phyloP scores from a whole-genome alignment of 2,888 invertebrate species.

The Biston betularia region DNA sequence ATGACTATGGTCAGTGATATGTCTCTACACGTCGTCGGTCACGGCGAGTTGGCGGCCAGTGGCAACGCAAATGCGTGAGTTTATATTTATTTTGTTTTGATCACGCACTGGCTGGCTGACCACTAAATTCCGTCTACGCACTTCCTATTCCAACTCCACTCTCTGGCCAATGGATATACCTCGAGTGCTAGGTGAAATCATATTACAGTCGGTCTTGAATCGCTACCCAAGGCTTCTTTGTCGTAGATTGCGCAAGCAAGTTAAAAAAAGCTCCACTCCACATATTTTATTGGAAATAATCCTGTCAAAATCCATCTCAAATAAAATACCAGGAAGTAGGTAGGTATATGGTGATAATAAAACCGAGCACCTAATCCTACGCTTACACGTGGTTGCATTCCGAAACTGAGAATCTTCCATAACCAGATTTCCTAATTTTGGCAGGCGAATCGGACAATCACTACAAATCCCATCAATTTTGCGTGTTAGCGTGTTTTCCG shows the following conservation, averaged over 20 bases:
- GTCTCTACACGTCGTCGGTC: constrained; percentile 35
- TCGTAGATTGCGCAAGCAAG: constrained; percentile 22
- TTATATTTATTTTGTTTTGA: constrained; percentile 67
- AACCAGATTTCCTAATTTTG: constrained; percentile 53
- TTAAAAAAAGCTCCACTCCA: constrained; percentile 7
- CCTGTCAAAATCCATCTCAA: constrained; percentile 8
- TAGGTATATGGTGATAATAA: constrained; percentile 39
- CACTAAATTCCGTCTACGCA: constrained; percentile 54
- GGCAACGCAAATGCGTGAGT: constrained; percentile 56
- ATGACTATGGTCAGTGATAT: constrained; percentile 43
- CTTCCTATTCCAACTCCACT: constrained; percentile 66
- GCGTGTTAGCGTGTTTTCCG: constrained; percentile 66
- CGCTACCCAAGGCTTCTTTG: constrained; percentile 23
- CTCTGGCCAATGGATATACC: constrained; percentile 28
- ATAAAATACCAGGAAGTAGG: constrained; percentile 18
- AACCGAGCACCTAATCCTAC: constrained; percentile 25
- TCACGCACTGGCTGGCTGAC: constrained; percentile 67
- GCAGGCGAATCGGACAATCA: constrained; percentile 53
- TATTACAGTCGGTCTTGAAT: constrained; percentile 27
- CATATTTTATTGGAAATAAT: constrained; percentile 21
- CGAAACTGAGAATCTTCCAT: constrained; percentile 46
- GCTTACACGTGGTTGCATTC: constrained; percentile 45
- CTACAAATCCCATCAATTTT: constrained; percentile 63
- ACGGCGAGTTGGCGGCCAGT: constrained; percentile 47
- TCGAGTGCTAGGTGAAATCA: constrained; percentile 41